These are phyloP conservation scores for Callyntrura guangdongensis DNA, from an alignment of 2,888 invertebrate species.

Conservation along the genomic window DNA sequence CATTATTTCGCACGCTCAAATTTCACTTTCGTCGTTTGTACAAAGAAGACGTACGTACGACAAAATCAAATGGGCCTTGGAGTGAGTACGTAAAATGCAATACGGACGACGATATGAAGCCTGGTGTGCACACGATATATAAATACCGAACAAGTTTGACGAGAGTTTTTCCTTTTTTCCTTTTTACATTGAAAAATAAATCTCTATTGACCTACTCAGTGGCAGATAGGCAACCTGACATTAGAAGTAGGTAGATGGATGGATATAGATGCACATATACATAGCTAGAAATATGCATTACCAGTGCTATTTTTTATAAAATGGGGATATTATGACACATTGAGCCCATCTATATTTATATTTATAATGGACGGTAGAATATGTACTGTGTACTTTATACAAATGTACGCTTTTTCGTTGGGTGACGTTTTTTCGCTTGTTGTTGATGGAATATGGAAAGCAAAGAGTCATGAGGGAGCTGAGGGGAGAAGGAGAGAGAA, in stretches of 20 bases:
- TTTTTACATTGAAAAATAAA: slow-evolving; percentile 64
- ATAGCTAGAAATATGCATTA: too few relatives aligned
- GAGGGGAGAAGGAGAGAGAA: slow-evolving; percentile 18
- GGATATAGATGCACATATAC: too few relatives aligned
- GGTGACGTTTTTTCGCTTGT: slow-evolving; percentile 54
- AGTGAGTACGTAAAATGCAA: neutral
- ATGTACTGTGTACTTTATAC: neutral
- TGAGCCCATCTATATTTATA: neutral
- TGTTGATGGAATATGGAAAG: slow-evolving; percentile 46
- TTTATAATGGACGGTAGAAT: slow-evolving; percentile 8
- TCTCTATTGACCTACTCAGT: slow-evolving; percentile 77
- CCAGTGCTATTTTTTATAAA: too few relatives aligned
- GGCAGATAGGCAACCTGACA: slow-evolving; percentile 32
- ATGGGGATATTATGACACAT: neutral
- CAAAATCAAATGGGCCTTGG: neutral
- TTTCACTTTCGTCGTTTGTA: slow-evolving; percentile 1
- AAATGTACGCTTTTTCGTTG: slow-evolving; percentile 48
- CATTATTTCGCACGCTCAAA: slow-evolving; percentile 51
- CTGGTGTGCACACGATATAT: neutral
- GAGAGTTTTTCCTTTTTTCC: slow-evolving; percentile 37
- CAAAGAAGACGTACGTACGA: neutral
- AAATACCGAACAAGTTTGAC: neutral
- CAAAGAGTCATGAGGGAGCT: slow-evolving; percentile 32
- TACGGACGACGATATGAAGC: too few relatives aligned
- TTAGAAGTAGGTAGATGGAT: slow-evolving; percentile 3